Percentiles rank a stretch among this genome's conserved stretches.
These are phyloP conservation scores for Excalfactoria chinensis DNA, from an alignment of 2,113 vertebrate genomes.

Conservation along the genomic window DNA sequence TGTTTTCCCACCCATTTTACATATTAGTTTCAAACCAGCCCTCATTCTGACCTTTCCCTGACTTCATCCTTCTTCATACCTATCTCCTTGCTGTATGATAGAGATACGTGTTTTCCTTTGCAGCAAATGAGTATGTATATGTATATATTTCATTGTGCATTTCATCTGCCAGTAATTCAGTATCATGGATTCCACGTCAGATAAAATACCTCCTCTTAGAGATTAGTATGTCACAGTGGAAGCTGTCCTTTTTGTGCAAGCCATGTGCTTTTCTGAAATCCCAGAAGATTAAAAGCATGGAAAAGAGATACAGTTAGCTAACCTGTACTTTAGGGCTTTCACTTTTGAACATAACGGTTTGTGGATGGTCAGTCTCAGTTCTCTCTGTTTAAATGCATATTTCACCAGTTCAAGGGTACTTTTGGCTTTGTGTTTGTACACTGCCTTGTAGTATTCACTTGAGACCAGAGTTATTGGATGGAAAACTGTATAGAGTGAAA, in stretches of 20 bases:
- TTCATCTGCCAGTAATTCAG: not conserved
- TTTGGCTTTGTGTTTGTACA: not conserved
- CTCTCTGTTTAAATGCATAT: not conserved
- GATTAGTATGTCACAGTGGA: not conserved
- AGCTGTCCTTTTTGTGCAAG: not conserved
- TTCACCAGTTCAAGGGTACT: not conserved
- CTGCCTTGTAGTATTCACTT: not conserved
- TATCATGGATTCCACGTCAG: not conserved
- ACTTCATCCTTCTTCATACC: not conserved
- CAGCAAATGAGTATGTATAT: not conserved
- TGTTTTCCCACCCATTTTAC: not conserved
- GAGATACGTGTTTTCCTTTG: not conserved
- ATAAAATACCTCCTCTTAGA: not conserved
- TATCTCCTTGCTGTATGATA: not conserved
- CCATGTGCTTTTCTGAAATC: not conserved
- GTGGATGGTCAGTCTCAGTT: fast-evolving
- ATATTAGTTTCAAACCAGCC: conserved; percentile 35
- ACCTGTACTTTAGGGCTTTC: not conserved
- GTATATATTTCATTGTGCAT: not conserved
- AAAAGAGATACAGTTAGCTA: not conserved
- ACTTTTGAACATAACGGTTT: not conserved
- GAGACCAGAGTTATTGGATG: not conserved
- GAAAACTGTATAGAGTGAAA: not conserved
- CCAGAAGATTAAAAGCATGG: not conserved
- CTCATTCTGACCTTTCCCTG: not conserved